Base-by-base conservation (phyloP, 1,140 invertebrate species). In the Drosophila pruinosa region DNA sequence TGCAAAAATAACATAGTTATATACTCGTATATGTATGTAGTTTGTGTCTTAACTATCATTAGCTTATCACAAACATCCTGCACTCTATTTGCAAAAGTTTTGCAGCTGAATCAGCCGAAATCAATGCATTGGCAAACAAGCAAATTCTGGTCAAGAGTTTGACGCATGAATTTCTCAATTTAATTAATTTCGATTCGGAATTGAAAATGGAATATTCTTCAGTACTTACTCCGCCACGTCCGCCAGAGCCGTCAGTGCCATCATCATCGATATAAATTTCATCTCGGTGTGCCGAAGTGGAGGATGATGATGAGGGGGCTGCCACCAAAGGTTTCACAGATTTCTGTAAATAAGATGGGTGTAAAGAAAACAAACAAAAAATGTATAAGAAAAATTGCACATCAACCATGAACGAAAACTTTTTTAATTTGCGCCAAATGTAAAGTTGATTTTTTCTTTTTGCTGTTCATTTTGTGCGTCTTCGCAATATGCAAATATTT, bases 191-290 rank as follows among this genome's bases (percentile, higher is more conserved):
- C 26, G 6, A 43, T 36, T 24, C 24, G 21, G 21, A 54, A 17
- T 54, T 22, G 8, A 21, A 14, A 39, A 22, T 45, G 19, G 12
- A 92, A 36, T n/a, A n/a, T n/a, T n/a, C n/a, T n/a, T n/a, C n/a
- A n/a, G n/a, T n/a, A 82, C 85, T 92, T 82, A 93, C 91, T 80
- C 92, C 92, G 71, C 91, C 91, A 72, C 83, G 91, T 75, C 92
- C 91, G 45, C 92, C 92, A 54, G 92, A 93, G 34, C 92, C 92
- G 72, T 93, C 92, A 39, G 91, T 89, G 73, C 86, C 90, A 67
- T 91, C 91, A 78, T 92, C 92, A 70, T 92, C 91, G 69, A 93
- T 92, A 58, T 92, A 91, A 81, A 92, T 92, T 67, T 91, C 91
- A 80, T 91, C 91, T 59, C 68, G 76, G 19, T 75, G 57, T 19